A percentile compares a stretch with the other conserved stretches of the same genome.
Conservation (phyloP, 2,113 vertebrate species). For the Indri indri region DNA sequence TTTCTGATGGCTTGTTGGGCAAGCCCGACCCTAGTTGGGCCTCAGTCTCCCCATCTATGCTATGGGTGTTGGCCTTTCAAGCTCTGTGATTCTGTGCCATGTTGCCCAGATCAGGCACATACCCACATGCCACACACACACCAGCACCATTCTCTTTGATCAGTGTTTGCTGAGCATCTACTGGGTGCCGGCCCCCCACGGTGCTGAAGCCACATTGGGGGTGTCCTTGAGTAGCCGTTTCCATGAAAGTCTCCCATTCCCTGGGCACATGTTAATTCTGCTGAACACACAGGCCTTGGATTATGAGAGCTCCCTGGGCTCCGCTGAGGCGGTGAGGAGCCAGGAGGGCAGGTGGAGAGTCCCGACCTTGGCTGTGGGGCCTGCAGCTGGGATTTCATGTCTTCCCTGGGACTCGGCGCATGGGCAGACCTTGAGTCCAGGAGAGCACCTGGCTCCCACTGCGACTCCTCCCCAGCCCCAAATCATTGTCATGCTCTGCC, state of each 20-base stretch:
- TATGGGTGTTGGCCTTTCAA: not conserved
- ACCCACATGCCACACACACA: accelerated
- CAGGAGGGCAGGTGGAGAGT: not conserved
- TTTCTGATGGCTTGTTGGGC: not conserved
- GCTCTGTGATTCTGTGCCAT: not conserved
- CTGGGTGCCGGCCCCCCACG: accelerated
- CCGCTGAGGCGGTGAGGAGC: not conserved
- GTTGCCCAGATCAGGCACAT: not conserved
- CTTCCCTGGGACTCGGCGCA: not conserved
- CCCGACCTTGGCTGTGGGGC: not conserved
- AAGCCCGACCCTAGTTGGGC: not conserved
- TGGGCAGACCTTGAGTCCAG: not conserved
- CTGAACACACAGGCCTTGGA: not conserved
- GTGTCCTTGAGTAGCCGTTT: not conserved
- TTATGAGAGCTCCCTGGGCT: not conserved
- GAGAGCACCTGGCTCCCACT: not conserved
- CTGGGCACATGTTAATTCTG: accelerated
- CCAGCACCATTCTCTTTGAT: not conserved
- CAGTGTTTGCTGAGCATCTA: not conserved
- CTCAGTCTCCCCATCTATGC: not conserved
- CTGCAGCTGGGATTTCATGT: not conserved
- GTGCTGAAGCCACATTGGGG: not conserved
- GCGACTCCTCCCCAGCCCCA: conserved; percentile 27
- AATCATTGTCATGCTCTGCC: conserved; percentile 55
- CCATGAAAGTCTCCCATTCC: not conserved